Base-by-base conservation (phyloP, 1,140 invertebrate genomes). In the Nautilus pompilius region DNA sequence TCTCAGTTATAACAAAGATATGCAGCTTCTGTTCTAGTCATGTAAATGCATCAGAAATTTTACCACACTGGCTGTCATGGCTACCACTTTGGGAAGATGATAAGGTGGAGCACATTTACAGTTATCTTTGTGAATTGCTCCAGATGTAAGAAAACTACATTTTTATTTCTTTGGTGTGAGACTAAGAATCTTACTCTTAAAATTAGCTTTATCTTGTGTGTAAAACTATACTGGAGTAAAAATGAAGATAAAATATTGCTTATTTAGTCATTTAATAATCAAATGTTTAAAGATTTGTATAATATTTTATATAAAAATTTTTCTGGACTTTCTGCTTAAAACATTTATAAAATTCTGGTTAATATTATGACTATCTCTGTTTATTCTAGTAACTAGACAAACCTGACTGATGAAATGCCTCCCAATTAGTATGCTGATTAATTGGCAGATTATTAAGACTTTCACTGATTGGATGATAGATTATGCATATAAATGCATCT, bases 1-100 rank as follows among this genome's bases (percentile, higher is more conserved):
- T 99, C 68, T 93, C 95, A 32, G 96, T 97, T 0, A 90, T 99
- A 41, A 92, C 95, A 4, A 99, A 99, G 88, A 98, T 99, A 69
- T 87, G 99, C 58, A 96, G 97, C 85, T 96, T 92, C 78, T 97
- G 96, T 78, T 88, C 87, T 64, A 87, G 88, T 30, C 88, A 88
- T 53, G 88, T 98, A 28, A 91, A 96, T 58, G 49, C 75, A 1
- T 67, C 77, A 58, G 75, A 85, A 66, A 63, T 97, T 60, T 87
- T 99, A 63, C 91, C 91, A 60, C 85, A 90, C 74, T 99, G 96
- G 90, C 85, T 99, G 55, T 89, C 89, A 61, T 99, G 96, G 95
- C 85, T 99, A 69, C 97, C 97, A 29, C 91, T 97, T 17, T 90
- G 90, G 67, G 95, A 98, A 82, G 97, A 99, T 83, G 87, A 98